A percentile compares a stretch with the other conserved stretches of the same genome.
These are phyloP conservation scores for Erinaceus europaeus DNA, from an alignment of 2,113 vertebrate genomes.

Conservation along the genomic window DNA sequence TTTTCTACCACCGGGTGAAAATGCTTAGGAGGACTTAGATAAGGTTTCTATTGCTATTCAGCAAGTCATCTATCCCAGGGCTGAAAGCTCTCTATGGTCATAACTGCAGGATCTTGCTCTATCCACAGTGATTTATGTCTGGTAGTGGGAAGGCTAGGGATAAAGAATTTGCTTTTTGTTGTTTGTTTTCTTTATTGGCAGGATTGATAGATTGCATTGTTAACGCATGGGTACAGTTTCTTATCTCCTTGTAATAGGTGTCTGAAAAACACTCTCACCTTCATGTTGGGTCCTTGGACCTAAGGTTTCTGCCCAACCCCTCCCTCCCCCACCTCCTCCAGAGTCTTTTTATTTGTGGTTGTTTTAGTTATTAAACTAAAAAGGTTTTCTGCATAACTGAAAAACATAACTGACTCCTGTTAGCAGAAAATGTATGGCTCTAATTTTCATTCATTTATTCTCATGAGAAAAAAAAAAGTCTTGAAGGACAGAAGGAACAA, in stretches of 20 bases:
- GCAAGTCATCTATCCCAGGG: background rate
- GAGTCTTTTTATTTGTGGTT: too few relatives aligned
- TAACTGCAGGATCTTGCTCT: background rate
- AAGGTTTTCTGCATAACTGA: too few relatives aligned
- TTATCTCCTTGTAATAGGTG: too few relatives aligned
- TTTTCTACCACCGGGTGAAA: background rate
- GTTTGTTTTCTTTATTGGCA: too few relatives aligned
- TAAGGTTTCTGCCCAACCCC: too few relatives aligned
- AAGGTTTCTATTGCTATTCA: background rate
- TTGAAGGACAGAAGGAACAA: background rate
- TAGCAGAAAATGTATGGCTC: too few relatives aligned
- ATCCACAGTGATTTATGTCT: background rate
- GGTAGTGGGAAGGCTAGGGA: background rate
- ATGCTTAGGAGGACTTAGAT: background rate
- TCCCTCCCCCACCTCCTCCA: too few relatives aligned
- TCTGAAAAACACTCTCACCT: too few relatives aligned
- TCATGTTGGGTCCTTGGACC: too few relatives aligned
- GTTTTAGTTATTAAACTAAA: too few relatives aligned
- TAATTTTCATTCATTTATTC: constrained; percentile 24
- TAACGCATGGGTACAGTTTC: too few relatives aligned
- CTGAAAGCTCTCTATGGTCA: background rate
- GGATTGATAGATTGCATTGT: too few relatives aligned
- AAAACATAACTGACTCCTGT: background rate
- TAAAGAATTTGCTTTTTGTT: background rate
- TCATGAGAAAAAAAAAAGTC: background rate